phyloP scores from a whole-genome alignment of 35 echinoderm and acorn worm genomes.

The Ophiothrix spiculata region DNA sequence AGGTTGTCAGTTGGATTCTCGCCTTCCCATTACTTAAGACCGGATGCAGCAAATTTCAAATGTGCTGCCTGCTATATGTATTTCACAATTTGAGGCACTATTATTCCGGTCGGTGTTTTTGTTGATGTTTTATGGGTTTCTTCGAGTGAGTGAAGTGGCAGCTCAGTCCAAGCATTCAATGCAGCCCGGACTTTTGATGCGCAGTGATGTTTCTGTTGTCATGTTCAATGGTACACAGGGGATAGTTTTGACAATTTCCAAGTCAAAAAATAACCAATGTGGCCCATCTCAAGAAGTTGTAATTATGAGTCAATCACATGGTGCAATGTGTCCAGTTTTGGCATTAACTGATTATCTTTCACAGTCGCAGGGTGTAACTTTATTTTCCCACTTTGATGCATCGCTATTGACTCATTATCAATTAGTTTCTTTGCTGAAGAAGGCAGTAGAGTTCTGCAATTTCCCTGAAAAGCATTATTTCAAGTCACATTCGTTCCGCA shows the following conservation, averaged over 20 bases:
- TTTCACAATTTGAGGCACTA: background rate
- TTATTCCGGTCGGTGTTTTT: slow-evolving; percentile 7
- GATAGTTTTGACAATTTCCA: background rate
- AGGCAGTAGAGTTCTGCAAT: background rate
- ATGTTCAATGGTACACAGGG: background rate
- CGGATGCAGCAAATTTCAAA: background rate
- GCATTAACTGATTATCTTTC: background rate
- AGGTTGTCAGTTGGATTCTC: background rate
- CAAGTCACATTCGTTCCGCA: slow-evolving; percentile 35
- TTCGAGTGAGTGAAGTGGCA: slow-evolving; percentile 5
- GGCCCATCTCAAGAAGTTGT: background rate
- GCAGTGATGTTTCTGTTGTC: background rate
- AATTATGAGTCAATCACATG: too few relatives aligned
- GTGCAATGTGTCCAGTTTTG: too few relatives aligned
- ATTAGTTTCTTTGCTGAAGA: background rate
- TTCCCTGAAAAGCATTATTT: background rate
- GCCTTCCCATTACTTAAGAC: background rate
- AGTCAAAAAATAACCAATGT: slow-evolving; percentile 11
- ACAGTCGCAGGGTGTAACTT: background rate
- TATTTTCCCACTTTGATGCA: background rate
- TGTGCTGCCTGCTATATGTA: background rate
- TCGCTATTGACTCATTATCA: background rate
- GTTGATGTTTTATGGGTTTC: slow-evolving; percentile 1
- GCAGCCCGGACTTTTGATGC: background rate
- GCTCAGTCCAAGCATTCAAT: background rate